Conservation (phyloP, 2,888 invertebrate genomes). For the Acronicta alni region DNA sequence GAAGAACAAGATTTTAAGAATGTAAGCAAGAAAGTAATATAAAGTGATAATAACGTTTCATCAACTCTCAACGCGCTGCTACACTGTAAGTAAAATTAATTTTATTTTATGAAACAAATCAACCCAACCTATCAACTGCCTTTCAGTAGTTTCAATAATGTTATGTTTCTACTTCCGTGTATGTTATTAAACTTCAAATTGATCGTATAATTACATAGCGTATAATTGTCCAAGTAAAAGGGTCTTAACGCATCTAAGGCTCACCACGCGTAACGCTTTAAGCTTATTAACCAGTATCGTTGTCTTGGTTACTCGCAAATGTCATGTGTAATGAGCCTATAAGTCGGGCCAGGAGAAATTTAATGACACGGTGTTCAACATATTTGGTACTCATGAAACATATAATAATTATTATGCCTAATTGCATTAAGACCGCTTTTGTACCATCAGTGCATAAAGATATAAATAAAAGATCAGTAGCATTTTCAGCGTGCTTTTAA, state of each 20-base stretch:
- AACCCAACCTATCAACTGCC: too few species aligned
- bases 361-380: background rate
- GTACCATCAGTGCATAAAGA: too few species aligned
- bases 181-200: background rate
- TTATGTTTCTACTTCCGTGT: background rate
- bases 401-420: too few species aligned
- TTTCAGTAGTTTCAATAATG: background rate
- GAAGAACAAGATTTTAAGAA: background rate
- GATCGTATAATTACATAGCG: background rate
- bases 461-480: too few species aligned
- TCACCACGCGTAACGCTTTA: conserved; percentile 51
- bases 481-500: too few species aligned
- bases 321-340: conserved; percentile 59
- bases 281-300: conserved; percentile 53
- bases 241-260: conserved; percentile 38
- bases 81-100: too few species aligned
- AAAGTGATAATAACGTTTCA: too few species aligned
- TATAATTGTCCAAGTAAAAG: conserved; percentile 34
- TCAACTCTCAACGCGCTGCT: too few species aligned
- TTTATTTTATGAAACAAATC: too few species aligned
- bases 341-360: conserved; percentile 33
- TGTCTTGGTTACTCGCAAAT: conserved; percentile 58
- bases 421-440: too few species aligned
- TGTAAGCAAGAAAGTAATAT: background rate
- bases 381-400: too few species aligned